Conservation (phyloP, 64 coral and sea anemone genomes). For the Pachyseris speciosa region DNA sequence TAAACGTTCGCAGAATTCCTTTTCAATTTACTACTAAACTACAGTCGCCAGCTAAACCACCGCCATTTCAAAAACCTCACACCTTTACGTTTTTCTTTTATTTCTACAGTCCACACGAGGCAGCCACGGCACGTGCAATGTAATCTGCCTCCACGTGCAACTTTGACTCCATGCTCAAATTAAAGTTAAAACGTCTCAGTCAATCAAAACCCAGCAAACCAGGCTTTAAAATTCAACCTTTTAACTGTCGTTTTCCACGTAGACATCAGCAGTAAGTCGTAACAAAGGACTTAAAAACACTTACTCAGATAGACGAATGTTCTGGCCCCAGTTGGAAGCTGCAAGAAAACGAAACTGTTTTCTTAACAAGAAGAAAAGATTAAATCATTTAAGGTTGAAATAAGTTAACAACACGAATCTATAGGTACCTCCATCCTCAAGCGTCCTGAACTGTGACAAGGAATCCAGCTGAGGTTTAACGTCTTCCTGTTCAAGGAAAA, state of each 20-base stretch:
- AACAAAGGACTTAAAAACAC: neutral
- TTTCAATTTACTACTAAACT: too few relatives aligned
- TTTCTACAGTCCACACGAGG: too few relatives aligned
- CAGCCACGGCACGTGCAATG: too few relatives aligned
- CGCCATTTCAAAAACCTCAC: too few relatives aligned
- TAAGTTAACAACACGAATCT: too few relatives aligned
- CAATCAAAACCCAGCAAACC: too few relatives aligned
- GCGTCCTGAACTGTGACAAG: constrained; percentile 56
- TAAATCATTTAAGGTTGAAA: too few relatives aligned
- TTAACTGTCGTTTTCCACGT: neutral
- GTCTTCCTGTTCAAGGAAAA: constrained; percentile 26
- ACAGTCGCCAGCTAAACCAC: too few relatives aligned
- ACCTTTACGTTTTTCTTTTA: too few relatives aligned
- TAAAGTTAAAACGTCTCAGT: too few relatives aligned
- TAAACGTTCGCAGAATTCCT: neutral
- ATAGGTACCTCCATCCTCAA: constrained; percentile 81
- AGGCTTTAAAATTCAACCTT: neutral
- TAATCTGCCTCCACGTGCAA: too few relatives aligned
- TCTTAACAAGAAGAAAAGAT: neutral
- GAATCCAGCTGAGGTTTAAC: constrained; percentile 12
- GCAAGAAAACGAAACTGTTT: neutral
- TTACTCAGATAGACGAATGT: constrained; percentile 82
- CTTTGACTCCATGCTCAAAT: too few relatives aligned
- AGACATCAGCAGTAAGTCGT: neutral
- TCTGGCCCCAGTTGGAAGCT: constrained; percentile 93